These are phyloP conservation scores for Diaphora mendica DNA, from an alignment of 2,888 invertebrate species.

Conservation along the genomic window DNA sequence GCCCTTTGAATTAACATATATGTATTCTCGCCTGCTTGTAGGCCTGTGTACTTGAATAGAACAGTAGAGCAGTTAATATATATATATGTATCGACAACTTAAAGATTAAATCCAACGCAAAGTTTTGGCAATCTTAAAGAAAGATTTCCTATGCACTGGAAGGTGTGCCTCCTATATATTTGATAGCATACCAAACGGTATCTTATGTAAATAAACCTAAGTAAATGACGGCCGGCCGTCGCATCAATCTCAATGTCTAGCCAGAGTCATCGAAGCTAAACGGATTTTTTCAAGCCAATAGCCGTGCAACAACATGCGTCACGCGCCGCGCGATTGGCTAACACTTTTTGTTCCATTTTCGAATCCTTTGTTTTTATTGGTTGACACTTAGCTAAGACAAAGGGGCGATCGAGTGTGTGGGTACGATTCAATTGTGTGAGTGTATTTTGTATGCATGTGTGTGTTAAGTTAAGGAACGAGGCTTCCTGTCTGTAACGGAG, in stretches of 20 bases:
- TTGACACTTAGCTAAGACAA: constrained; percentile 87
- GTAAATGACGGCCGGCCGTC: constrained; percentile 68
- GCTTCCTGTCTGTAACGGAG: constrained; percentile 70
- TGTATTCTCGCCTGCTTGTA: not conserved
- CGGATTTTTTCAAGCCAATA: constrained; percentile 86
- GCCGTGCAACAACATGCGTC: constrained; percentile 84
- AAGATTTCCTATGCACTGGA: not conserved
- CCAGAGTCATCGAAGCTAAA: constrained; percentile 83
- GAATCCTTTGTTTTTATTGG: constrained; percentile 87
- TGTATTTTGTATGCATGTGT: constrained; percentile 65
- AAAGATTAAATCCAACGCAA: not conserved
- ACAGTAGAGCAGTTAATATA: not conserved
- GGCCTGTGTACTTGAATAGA: not conserved
- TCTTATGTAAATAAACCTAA: constrained; percentile 65
- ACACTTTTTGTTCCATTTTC: constrained; percentile 86
- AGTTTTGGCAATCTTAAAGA: constrained; percentile 1
- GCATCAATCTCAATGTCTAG: constrained; percentile 83
- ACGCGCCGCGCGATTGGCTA: constrained; percentile 82
- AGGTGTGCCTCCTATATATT: constrained; percentile 11
- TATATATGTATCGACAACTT: not conserved
- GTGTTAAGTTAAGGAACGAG: constrained; percentile 83
- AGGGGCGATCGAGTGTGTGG: constrained; percentile 81
- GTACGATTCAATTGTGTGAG: constrained; percentile 70
- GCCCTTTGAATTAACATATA: not conserved
- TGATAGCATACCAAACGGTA: constrained; percentile 40